Percentiles rank a stretch among this genome's conserved stretches.
phyloP scores from a whole-genome alignment of 2,113 vertebrate genomes.

The Mormoops blainvillei region DNA sequence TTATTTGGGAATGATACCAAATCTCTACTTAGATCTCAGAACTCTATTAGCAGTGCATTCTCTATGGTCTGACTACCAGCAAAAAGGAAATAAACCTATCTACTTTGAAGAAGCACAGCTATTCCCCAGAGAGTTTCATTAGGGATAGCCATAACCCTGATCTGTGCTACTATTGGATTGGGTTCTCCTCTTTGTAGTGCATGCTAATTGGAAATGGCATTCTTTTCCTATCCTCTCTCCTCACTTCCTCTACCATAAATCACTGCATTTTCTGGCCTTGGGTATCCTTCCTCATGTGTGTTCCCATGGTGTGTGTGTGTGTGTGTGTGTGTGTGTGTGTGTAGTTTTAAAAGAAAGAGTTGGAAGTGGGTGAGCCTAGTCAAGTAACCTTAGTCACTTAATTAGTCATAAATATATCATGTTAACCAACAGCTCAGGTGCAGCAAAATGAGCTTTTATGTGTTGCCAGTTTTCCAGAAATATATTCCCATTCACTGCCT shows the following conservation, averaged over 20 bases:
- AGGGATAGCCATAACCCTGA: neutral
- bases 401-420: neutral
- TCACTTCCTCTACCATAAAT: neutral
- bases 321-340: neutral
- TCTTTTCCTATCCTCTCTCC: neutral
- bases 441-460: neutral
- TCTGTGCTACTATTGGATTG: neutral
- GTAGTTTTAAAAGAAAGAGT: neutral
- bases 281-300: neutral
- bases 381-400: neutral
- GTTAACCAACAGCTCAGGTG: neutral
- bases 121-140: neutral
- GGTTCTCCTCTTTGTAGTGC: neutral
- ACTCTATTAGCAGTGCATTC: constrained; percentile 1
- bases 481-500: neutral
- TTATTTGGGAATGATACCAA: neutral
- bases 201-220: neutral
- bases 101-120: neutral
- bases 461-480: neutral
- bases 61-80: neutral
- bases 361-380: neutral
- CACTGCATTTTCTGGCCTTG: neutral
- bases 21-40: neutral
- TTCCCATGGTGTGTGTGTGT: neutral
- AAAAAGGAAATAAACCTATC: constrained; percentile 27